A percentile compares a stretch with the other conserved stretches of the same genome.
Evolutionary conservation across 2,888 invertebrate genomes (phyloP).

Genomic region (Megamerina dolium): DNA sequence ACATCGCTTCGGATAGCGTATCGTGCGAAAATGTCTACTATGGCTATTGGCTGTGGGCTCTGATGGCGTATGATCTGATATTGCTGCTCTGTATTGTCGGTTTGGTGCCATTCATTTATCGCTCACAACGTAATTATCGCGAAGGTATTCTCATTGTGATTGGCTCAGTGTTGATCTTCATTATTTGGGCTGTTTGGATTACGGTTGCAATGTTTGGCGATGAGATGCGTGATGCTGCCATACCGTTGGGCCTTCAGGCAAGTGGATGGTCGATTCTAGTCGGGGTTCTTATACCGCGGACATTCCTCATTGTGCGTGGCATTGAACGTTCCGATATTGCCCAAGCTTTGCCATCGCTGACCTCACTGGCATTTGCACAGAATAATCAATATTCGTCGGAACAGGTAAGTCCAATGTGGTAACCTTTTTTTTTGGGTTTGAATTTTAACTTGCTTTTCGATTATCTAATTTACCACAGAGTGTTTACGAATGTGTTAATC

Average conservation of each 20-base stretch:
- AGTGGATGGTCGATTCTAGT: conserved; percentile 60
- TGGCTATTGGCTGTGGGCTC: conserved; percentile 50
- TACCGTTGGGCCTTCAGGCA: conserved; percentile 57
- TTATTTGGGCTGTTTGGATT: conserved; percentile 60
- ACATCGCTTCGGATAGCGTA: conserved; percentile 50
- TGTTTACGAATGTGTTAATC: conserved; percentile 56
- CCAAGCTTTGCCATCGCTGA: conserved; percentile 52
- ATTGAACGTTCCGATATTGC: conserved; percentile 57
- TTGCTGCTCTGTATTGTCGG: conserved; percentile 55
- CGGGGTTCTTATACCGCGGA: conserved; percentile 62
- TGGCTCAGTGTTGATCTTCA: conserved; percentile 53
- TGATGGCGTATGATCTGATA: conserved; percentile 59
- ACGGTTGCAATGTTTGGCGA: conserved; percentile 53
- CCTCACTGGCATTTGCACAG: conserved; percentile 49
- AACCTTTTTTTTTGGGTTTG: background rate
- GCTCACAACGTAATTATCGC: conserved; percentile 61
- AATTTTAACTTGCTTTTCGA: background rate
- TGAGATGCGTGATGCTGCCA: conserved; percentile 55
- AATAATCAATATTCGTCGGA: conserved; percentile 49
- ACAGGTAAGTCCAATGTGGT: conserved; percentile 33
- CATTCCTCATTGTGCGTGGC: conserved; percentile 62
- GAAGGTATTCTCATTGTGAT: conserved; percentile 58
- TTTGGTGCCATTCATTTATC: conserved; percentile 57
- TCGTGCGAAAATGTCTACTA: conserved; percentile 52
- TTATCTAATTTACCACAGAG: conserved; percentile 45